A percentile compares a stretch with the other conserved stretches of the same genome.
Conservation (phyloP, 2,888 invertebrate genomes). For the Meteorus colon region DNA sequence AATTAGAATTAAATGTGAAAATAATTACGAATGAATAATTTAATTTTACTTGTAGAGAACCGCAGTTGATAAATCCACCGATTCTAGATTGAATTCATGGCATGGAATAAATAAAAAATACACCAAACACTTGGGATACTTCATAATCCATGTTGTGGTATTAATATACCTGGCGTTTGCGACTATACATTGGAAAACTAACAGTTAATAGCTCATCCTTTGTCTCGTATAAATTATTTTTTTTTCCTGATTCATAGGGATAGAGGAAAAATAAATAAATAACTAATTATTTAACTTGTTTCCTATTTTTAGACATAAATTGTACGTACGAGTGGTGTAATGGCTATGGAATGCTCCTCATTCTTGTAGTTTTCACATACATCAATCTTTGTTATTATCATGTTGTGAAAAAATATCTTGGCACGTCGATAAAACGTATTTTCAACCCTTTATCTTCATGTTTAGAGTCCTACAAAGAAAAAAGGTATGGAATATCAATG, state of each 20-base stretch:
- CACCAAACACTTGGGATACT: constrained; percentile 48
- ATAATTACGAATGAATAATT: not conserved
- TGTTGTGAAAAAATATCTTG: constrained; percentile 77
- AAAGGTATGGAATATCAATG: constrained; percentile 45
- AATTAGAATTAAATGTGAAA: no score
- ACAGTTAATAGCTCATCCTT: constrained; percentile 53
- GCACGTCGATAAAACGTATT: constrained; percentile 70
- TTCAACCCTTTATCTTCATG: constrained; percentile 47
- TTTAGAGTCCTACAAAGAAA: constrained; percentile 37
- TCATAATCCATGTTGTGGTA: constrained; percentile 56
- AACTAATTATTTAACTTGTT: constrained; percentile 4
- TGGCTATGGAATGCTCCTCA: constrained; percentile 83
- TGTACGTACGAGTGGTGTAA: constrained; percentile 74
- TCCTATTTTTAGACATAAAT: constrained; percentile 51
- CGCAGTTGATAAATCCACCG: not conserved
- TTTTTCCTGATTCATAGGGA: constrained; percentile 14
- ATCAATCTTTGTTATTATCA: constrained; percentile 79
- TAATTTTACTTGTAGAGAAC: not conserved
- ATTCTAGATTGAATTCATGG: constrained; percentile 47
- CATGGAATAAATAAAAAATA: constrained; percentile 49
- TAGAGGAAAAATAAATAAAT: not conserved
- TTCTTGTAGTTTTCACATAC: constrained; percentile 78
- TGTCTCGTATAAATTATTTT: constrained; percentile 5
- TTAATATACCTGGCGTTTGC: constrained; percentile 63
- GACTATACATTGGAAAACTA: constrained; percentile 60